Conservation (phyloP, 2,113 vertebrate genomes). For the Oriolus oriolus region DNA sequence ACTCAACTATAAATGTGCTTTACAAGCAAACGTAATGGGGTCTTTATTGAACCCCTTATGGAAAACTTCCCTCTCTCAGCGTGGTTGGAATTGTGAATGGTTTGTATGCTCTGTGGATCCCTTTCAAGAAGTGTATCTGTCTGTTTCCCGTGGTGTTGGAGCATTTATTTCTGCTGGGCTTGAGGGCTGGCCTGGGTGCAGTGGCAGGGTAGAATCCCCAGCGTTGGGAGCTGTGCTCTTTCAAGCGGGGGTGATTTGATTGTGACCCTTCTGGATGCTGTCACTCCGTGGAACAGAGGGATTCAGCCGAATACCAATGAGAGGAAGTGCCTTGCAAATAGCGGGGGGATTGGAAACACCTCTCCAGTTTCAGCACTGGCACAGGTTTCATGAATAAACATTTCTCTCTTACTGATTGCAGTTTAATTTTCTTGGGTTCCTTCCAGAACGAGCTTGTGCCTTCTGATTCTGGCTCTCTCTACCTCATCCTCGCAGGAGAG, state of each 20-base stretch:
- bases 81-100: rapidly evolving
- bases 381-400: not conserved
- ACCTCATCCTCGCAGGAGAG: not conserved
- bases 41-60: not conserved
- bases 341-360: not conserved
- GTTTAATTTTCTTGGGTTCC: not conserved
- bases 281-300: not conserved
- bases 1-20: not conserved
- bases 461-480: not conserved
- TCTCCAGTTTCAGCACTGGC: not conserved
- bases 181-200: not conserved
- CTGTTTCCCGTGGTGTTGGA: rapidly evolving
- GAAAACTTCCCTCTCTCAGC: not conserved
- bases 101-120: not conserved
- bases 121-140: rapidly evolving
- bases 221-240: rapidly evolving
- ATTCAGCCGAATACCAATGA: not conserved
- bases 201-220: not conserved
- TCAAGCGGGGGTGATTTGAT: not conserved
- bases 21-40: not conserved
- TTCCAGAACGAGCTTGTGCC: not conserved
- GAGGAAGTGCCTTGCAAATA: not conserved
- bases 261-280: not conserved
- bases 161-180: not conserved
- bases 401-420: not conserved